phyloP scores from a whole-genome alignment of 2,888 invertebrate genomes.

The Agrochola lota region DNA sequence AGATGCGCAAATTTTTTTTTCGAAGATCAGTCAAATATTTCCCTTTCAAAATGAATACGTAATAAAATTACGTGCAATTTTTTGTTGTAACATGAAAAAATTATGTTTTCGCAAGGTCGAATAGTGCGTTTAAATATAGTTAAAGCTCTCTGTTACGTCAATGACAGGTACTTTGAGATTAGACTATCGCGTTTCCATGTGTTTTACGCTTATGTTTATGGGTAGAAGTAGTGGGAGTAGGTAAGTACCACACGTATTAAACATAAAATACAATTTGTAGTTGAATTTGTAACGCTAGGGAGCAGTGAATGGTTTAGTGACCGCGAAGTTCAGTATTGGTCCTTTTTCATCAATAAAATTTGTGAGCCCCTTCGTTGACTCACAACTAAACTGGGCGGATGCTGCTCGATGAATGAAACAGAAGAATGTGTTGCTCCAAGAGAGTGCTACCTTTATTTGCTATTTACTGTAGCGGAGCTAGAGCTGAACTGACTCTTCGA shows the following conservation, averaged over 20 bases:
- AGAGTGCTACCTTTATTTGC: too few relatives aligned
- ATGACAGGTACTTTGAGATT: conserved; percentile 32
- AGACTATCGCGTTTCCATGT: conserved; percentile 20
- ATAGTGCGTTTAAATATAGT: conserved; percentile 48
- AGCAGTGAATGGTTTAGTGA: neutral
- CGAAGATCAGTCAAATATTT: neutral
- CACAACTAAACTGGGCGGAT: too few relatives aligned
- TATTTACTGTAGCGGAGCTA: too few relatives aligned
- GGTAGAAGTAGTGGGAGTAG: neutral
- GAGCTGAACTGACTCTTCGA: too few relatives aligned
- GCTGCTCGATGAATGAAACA: too few relatives aligned
- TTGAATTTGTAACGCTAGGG: neutral
- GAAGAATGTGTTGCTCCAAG: too few relatives aligned
- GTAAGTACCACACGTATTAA: neutral
- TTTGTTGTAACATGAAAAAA: conserved; percentile 30
- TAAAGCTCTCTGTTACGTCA: conserved; percentile 49
- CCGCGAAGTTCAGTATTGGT: neutral
- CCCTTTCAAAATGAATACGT: neutral
- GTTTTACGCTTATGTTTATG: conserved; percentile 11
- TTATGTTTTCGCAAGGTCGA: conserved; percentile 41
- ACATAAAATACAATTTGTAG: neutral
- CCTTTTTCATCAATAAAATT: neutral
- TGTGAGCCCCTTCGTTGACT: too few relatives aligned
- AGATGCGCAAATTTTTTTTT: too few relatives aligned
- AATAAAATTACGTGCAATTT: conserved; percentile 24